Conservation (phyloP, 2,888 invertebrate genomes). For the Cylloceria caligata region DNA sequence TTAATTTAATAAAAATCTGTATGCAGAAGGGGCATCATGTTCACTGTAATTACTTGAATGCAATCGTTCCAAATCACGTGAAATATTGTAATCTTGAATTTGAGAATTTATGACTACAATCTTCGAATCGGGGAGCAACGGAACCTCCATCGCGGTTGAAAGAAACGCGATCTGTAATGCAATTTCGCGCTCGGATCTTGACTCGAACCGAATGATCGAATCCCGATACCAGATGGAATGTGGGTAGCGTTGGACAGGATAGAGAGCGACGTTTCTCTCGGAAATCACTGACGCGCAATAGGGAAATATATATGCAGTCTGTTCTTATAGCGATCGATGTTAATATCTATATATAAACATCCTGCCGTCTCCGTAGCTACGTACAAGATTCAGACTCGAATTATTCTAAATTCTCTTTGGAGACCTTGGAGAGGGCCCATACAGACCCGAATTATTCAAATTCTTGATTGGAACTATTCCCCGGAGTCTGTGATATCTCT, state of each 20-base stretch:
- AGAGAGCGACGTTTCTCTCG: not conserved
- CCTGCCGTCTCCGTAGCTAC: not conserved
- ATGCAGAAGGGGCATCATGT: not conserved
- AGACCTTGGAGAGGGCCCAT: no score
- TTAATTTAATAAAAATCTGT: not conserved
- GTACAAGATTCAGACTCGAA: not conserved
- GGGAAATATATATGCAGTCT: not conserved
- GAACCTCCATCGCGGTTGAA: not conserved
- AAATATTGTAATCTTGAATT: not conserved
- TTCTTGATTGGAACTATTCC: no score
- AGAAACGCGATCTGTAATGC: constrained; percentile 2
- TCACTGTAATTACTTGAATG: not conserved
- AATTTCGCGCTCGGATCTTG: constrained; percentile 38
- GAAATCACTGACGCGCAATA: not conserved
- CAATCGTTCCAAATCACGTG: constrained; percentile 6
- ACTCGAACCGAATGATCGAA: constrained; percentile 77
- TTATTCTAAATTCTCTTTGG: no score
- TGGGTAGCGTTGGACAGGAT: constrained; percentile 4
- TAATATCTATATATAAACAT: not conserved
- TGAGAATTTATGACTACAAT: constrained; percentile 9
- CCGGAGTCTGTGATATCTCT: no score
- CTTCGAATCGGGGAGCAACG: not conserved
- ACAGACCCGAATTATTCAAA: no score
- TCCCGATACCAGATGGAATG: constrained; percentile 73
- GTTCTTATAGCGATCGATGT: not conserved